A percentile compares a stretch with the other conserved stretches of the same genome.
Conservation (phyloP, 2,797 vertebrate genomes). For the Tapera naevia region DNA sequence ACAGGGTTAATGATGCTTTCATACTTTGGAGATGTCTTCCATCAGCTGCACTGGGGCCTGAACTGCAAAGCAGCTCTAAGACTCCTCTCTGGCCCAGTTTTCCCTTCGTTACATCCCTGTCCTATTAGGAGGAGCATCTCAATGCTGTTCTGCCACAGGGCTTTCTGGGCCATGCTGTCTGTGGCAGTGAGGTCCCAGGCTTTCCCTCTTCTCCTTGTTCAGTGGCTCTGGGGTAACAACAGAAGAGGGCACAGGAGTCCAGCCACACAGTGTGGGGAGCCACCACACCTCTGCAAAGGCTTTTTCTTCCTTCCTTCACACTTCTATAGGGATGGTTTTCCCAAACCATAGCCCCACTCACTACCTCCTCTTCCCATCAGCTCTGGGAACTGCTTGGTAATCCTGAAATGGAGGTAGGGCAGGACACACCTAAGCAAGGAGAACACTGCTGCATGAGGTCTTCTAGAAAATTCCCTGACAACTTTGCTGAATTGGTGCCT, state of each 20-base stretch:
- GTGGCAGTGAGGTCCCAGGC: background rate
- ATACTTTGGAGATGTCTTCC: background rate
- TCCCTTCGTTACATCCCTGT: background rate
- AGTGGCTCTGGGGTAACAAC: background rate
- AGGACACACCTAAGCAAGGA: background rate
- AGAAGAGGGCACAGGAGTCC: background rate
- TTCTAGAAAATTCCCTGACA: background rate
- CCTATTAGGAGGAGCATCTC: background rate
- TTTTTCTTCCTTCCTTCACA: background rate
- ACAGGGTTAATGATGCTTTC: background rate
- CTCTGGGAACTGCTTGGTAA: background rate
- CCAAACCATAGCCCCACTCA: background rate
- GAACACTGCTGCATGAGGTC: background rate
- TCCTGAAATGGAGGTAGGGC: fast-evolving
- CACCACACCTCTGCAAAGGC: background rate
- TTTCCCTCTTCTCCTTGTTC: background rate
- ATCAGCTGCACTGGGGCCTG: background rate
- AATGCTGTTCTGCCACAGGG: background rate
- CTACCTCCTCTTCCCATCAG: background rate
- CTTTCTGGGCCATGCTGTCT: background rate
- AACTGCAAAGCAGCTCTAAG: background rate
- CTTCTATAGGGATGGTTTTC: background rate
- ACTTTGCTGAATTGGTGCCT: background rate
- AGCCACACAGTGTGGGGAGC: background rate
- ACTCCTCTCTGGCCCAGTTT: background rate